Conservation (phyloP, 1,140 invertebrate species). For the Scaptomyza montana region DNA sequence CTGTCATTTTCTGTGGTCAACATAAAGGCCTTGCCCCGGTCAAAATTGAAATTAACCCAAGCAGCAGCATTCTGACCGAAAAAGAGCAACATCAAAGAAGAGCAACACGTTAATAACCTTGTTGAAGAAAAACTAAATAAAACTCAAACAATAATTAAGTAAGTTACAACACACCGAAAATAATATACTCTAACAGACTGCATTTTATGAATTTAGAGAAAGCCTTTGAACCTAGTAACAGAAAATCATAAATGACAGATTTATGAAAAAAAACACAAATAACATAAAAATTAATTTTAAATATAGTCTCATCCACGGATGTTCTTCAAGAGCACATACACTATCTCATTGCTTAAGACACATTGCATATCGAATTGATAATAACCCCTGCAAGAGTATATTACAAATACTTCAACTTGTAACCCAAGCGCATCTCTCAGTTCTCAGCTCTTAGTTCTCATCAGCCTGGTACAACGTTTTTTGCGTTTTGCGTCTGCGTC, state of each 20-base stretch:
- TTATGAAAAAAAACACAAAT: too few relatives aligned
- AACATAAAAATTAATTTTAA: too few relatives aligned
- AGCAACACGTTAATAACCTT: conserved; percentile 54
- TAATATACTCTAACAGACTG: neutral
- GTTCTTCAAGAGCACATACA: neutral
- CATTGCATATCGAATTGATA: neutral
- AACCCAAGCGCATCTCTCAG: conserved; percentile 31
- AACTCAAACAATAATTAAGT: neutral
- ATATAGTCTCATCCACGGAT: neutral
- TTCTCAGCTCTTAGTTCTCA: conserved; percentile 23
- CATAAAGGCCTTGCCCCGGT: conserved; percentile 56
- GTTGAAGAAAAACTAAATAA: too few relatives aligned
- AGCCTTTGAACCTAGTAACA: too few relatives aligned
- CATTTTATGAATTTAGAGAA: too few relatives aligned
- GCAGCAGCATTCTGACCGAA: conserved; percentile 36
- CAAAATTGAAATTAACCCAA: conserved; percentile 67
- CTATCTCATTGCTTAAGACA: neutral
- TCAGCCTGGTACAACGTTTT: conserved; percentile 23
- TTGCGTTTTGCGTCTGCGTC: conserved; percentile 42
- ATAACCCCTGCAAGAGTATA: conserved; percentile 5
- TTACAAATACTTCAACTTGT: conserved; percentile 30
- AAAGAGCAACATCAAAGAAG: conserved; percentile 9
- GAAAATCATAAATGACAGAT: too few relatives aligned
- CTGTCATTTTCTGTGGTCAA: conserved; percentile 67
- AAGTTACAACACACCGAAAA: neutral